Base-by-base conservation (phyloP, 2,797 vertebrate species). In the Loris lydekkerianus region DNA sequence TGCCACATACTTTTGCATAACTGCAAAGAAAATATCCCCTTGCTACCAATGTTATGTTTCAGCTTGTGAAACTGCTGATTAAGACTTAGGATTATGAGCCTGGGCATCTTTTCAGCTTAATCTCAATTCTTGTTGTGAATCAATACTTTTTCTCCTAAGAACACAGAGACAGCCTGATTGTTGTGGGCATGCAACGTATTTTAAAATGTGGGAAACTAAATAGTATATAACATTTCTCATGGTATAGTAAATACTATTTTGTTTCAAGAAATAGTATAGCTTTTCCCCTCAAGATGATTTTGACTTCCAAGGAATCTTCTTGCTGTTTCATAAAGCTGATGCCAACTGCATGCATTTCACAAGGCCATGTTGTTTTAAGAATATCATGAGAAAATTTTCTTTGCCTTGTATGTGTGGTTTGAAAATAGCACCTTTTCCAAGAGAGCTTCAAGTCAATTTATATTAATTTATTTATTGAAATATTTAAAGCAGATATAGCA, bases 231-330 rank as follows among this genome's bases (percentile, higher is more conserved):
- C 75, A 31, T 63, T 93, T 86, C 65, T 94, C 21, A 37, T 31
- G 70, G 63, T 21, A 67, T 65, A 37, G 25, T 61, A 75, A 85
- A 87, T 60, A 3, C 18, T 78, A 40, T 91, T 91, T 91, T 31
- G 18, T 86, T 49, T 5, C 46, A 81, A 37, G 18, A 89, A 83
- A 25, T 10, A 63, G 40, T 40, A 13, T 72, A 93, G 29, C 15
- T 89, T 94, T 95, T 46, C 58, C 90, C 21, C 11, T 80, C 7
- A 37, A 77, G 76, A 80, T 87, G 29, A 94, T 86, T 94, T 80
- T 11, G 29, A n/a, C 14, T 46, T 29, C 9, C 46, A n/a, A 29
- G 27, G 63, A 86, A 83, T 17, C 1, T 18, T 67, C 1, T 84
- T 60, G 86, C 53, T 67, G 5, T 93, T 95, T 95, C 34, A 77